Evolutionary conservation across 2,888 invertebrate genomes (phyloP).

Genomic region (Flexamia atlantica): DNA sequence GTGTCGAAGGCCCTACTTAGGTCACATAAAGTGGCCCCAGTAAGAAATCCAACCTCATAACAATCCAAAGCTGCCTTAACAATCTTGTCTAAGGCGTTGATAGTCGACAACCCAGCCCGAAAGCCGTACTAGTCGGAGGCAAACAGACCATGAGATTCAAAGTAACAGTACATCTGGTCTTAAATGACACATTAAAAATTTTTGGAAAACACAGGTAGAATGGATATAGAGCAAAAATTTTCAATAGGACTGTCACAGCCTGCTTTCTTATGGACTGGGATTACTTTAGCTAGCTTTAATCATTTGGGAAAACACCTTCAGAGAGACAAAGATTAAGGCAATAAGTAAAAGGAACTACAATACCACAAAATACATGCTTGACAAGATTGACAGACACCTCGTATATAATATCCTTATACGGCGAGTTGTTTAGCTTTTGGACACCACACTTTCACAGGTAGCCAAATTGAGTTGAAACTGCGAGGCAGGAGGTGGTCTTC

Average conservation of each 20-base stretch:
- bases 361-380: background rate
- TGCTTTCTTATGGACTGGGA: background rate
- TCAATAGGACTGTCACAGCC: background rate
- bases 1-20: background rate
- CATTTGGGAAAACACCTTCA: background rate
- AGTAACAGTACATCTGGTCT: background rate
- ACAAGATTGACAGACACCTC: background rate
- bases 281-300: background rate
- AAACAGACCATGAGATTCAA: background rate
- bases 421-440: background rate
- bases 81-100: background rate
- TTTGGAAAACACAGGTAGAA: background rate
- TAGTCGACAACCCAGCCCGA: background rate
- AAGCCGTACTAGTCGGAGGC: background rate
- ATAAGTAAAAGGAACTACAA: background rate
- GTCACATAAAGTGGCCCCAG: background rate
- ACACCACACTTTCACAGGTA: background rate
- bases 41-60: background rate
- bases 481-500: too few relatives aligned
- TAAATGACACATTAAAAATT: background rate
- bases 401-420: background rate
- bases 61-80: background rate
- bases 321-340: background rate
- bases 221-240: background rate
- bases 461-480: background rate